Base-by-base conservation (phyloP, 2,888 invertebrate genomes). In the Horisme vitalbata region DNA sequence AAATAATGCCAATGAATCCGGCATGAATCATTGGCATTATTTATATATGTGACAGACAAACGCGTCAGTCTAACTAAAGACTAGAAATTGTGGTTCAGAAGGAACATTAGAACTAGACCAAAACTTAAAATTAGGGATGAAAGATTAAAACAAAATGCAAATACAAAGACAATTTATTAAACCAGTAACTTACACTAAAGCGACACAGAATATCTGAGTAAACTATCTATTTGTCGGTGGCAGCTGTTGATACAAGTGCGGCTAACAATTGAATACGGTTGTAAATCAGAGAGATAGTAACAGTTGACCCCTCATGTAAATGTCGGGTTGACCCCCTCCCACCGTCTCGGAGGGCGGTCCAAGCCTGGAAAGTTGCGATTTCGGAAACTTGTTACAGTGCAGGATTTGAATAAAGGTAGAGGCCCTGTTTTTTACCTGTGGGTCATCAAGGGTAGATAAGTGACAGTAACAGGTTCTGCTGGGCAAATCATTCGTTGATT, bases 231-330 rank as follows among this genome's bases (percentile, higher is more conserved):
- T 79, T 69, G 71, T 64, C 64, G 64, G 71, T 74, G 79, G 75
- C 83, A 85, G 78, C 82, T 83, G 84, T 80, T 85, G 81, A 81
- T 86, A 80, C 82, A 80, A 80, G 75, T 76, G 71, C 68, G 68
- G 74, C 77, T 72, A 76, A 83, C 85, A 87, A 87, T 87, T 85
- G 86, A 87, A 86, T 86, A 79, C 75, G 76, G 80, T 63, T 71
- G 79, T 87, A 87, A 86, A 87, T 87, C 86, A 86, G 76, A 48
- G 70, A 77, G 84, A 85, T 84, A 84, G 78, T 72, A 63, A 63
- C 65, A 66, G 67, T 74, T 84, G 80, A 83, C 83, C 81, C 71
- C 76, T 76, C 81, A 83, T 83, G 83, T 80, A 83, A 80, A 84
- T 83, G 75, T 76, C 71, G 56, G 70, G 59, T 66, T 61, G 66